phyloP scores from a whole-genome alignment of 2,888 invertebrate species.

The Tineola bisselliella region DNA sequence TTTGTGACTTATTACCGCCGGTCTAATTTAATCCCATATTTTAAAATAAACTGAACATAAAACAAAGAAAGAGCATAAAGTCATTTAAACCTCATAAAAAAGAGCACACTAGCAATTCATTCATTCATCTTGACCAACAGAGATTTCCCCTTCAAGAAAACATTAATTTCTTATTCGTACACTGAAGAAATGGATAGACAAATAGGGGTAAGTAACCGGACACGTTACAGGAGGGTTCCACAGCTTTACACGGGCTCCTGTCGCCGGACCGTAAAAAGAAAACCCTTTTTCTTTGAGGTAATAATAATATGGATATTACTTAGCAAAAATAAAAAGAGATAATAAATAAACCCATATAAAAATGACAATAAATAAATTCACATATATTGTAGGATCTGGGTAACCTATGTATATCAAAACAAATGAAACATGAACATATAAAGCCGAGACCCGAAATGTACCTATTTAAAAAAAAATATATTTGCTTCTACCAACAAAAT shows the following conservation, averaged over 20 bases:
- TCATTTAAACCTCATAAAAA: neutral
- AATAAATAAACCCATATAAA: too few relatives aligned
- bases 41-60: neutral
- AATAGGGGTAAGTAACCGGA: constrained; percentile 25
- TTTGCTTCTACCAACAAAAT: too few relatives aligned
- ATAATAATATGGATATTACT: constrained; percentile 24
- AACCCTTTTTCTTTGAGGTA: constrained; percentile 42
- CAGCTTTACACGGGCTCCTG: constrained; percentile 21
- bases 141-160: constrained; percentile 34
- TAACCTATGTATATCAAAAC: too few relatives aligned
- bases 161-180: constrained; percentile 42
- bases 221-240: constrained; percentile 22
- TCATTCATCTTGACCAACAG: constrained; percentile 24
- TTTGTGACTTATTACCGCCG: too few relatives aligned
- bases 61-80: constrained; percentile 18
- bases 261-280: constrained; percentile 44
- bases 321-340: neutral
- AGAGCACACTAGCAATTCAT: too few relatives aligned
- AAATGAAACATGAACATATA: too few relatives aligned
- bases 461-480: too few relatives aligned
- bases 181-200: constrained; percentile 29
- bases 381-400: too few relatives aligned
- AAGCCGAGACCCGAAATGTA: too few relatives aligned
- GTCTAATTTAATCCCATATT: too few relatives aligned
- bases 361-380: too few relatives aligned